Percentiles rank a stretch among this genome's conserved stretches.
Conservation (phyloP, 2,797 vertebrate genomes). For the Lophius americanus region DNA sequence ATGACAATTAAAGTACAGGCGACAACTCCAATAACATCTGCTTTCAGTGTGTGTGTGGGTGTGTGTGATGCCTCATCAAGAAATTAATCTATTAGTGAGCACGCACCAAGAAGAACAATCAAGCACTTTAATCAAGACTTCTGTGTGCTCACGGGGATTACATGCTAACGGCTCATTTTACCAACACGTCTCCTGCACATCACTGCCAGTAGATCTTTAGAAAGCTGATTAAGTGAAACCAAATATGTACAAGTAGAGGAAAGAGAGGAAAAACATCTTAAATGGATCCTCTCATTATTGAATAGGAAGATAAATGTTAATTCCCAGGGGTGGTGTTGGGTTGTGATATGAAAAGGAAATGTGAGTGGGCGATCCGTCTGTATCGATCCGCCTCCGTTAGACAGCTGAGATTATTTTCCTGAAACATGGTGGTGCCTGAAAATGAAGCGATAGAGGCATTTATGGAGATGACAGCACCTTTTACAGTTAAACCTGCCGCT, state of each 20-base stretch:
- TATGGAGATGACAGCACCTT: slow-evolving; percentile 34
- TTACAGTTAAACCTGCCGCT: slow-evolving; percentile 50
- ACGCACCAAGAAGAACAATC: slow-evolving; percentile 8
- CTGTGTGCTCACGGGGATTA: slow-evolving; percentile 44
- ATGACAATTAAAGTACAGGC: neutral
- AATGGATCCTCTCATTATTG: slow-evolving; percentile 55
- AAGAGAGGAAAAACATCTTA: slow-evolving; percentile 33
- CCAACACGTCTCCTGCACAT: slow-evolving; percentile 32
- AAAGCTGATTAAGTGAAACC: slow-evolving; percentile 68
- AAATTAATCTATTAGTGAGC: slow-evolving; percentile 15
- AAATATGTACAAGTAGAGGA: slow-evolving; percentile 51
- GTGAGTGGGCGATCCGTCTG: slow-evolving; percentile 58
- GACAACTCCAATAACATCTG: neutral
- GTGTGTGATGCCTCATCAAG: slow-evolving; percentile 23
- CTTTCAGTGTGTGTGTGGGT: slow-evolving; percentile 1
- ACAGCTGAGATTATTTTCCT: slow-evolving; percentile 70
- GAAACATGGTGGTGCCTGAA: slow-evolving; percentile 54
- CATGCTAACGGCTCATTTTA: slow-evolving; percentile 59
- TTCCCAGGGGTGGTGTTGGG: slow-evolving; percentile 70
- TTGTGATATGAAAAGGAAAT: slow-evolving; percentile 75
- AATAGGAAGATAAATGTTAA: slow-evolving; percentile 57
- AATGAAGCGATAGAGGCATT: slow-evolving; percentile 64
- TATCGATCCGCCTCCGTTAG: slow-evolving; percentile 77
- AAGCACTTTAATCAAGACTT: slow-evolving; percentile 51
- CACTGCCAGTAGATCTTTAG: slow-evolving; percentile 33